These are phyloP conservation scores for Aromia moschata DNA, from an alignment of 2,888 invertebrate genomes.

Conservation along the genomic window DNA sequence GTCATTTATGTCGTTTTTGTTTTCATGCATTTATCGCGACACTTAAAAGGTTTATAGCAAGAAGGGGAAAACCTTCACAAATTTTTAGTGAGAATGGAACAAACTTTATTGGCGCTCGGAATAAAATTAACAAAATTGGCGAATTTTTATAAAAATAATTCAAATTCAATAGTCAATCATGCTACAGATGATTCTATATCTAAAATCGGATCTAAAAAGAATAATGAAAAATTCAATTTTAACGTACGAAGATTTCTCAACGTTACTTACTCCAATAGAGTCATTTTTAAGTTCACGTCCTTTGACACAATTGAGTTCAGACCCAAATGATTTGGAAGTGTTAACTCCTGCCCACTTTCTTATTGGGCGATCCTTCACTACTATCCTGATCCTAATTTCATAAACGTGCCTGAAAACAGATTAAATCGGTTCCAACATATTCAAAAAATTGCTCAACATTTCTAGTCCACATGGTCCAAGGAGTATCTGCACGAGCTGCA, in stretches of 20 bases:
- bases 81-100: neutral
- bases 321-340: neutral
- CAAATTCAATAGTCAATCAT: too few relatives aligned
- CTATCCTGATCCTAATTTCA: neutral
- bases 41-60: neutral
- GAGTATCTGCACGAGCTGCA: neutral
- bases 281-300: neutral
- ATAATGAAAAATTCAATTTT: too few relatives aligned
- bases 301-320: neutral
- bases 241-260: neutral
- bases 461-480: neutral
- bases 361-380: too few relatives aligned
- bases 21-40: too few relatives aligned
- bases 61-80: neutral
- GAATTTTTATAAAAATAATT: too few relatives aligned
- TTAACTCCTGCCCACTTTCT: neutral
- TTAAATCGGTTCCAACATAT: neutral
- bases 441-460: neutral
- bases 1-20: neutral
- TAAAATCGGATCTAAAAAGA: too few relatives aligned
- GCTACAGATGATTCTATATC: too few relatives aligned
- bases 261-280: neutral
- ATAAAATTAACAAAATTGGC: too few relatives aligned
- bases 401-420: neutral
- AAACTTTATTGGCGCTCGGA: neutral